These are phyloP conservation scores for Poecile atricapillus DNA, from an alignment of 2,113 vertebrate species.

Conservation along the genomic window DNA sequence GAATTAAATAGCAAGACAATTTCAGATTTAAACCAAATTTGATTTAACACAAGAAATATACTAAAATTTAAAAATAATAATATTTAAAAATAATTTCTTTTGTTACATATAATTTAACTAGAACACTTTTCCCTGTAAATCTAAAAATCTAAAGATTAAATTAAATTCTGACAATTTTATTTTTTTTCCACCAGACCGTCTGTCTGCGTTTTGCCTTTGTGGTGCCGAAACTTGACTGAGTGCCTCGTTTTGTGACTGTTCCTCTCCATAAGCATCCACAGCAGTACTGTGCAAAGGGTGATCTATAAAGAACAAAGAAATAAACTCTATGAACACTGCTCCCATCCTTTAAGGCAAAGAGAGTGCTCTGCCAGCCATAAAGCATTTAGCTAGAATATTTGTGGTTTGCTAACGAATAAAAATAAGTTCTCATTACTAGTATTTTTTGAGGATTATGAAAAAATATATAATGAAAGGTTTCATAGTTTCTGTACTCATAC, in stretches of 20 bases:
- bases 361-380: neutral
- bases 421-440: neutral
- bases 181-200: neutral
- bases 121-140: neutral
- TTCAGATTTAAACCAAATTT: neutral
- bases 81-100: neutral
- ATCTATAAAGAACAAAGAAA: constrained; percentile 39
- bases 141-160: neutral
- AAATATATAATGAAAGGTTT: neutral
- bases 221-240: neutral
- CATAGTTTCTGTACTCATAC: neutral
- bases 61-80: neutral
- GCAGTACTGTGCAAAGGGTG: constrained; percentile 78
- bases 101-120: neutral
- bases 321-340: neutral
- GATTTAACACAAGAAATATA: neutral
- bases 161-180: neutral
- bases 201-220: neutral
- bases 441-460: neutral
- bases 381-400: neutral
- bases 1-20: neutral
- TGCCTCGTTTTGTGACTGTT: neutral
- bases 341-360: neutral
- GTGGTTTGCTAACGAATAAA: neutral
- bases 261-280: constrained; percentile 57